phyloP scores from a whole-genome alignment of 2,113 vertebrate species.

The Struthidea cinerea region DNA sequence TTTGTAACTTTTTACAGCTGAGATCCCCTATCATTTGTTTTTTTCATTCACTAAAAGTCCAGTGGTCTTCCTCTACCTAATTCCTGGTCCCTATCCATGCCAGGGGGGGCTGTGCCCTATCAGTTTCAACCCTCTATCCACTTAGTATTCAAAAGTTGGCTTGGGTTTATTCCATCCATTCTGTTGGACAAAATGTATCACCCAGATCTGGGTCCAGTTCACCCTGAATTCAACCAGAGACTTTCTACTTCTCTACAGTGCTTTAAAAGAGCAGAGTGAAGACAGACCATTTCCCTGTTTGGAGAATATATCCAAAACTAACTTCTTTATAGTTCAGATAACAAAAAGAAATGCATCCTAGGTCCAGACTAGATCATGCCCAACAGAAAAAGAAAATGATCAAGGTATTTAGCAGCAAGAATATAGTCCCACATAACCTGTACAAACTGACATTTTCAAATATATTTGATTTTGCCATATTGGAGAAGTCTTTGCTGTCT shows the following conservation, averaged over 20 bases:
- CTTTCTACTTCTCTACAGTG: neutral
- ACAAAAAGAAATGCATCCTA: neutral
- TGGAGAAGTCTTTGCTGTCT: neutral
- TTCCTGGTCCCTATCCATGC: neutral
- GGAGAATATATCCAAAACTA: neutral
- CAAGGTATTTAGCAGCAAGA: neutral
- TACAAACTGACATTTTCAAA: neutral
- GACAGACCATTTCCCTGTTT: neutral
- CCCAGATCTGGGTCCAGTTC: neutral
- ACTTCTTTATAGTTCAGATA: neutral
- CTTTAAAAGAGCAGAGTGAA: neutral
- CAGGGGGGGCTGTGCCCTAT: fast-evolving
- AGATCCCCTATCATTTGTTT: fast-evolving
- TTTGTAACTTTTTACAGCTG: neutral
- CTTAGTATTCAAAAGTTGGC: fast-evolving
- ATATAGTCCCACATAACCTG: no score
- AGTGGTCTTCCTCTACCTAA: neutral
- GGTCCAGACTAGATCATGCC: neutral
- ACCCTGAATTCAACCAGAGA: neutral
- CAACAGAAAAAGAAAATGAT: neutral
- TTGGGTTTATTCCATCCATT: neutral
- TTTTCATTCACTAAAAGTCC: neutral
- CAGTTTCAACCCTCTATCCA: neutral
- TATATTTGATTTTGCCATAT: neutral
- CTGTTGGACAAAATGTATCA: neutral